Conservation (phyloP, 2,797 vertebrate genomes). For the Poeciliopsis infans region DNA sequence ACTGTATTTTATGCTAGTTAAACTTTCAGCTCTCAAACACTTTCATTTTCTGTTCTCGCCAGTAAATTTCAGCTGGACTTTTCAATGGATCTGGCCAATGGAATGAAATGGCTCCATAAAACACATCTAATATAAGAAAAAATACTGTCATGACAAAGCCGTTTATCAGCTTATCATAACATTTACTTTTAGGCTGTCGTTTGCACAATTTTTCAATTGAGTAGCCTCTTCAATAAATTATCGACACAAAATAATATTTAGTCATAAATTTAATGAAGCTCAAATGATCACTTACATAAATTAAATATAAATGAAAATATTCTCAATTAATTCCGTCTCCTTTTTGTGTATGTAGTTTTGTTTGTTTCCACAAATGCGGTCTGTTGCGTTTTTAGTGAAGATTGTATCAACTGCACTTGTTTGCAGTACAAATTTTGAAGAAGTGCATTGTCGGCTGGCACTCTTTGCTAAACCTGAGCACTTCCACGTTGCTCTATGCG, state of each 20-base stretch:
- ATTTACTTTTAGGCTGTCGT: no score
- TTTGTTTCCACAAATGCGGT: neutral
- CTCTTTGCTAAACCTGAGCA: neutral
- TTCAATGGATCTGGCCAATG: no score
- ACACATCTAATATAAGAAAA: no score
- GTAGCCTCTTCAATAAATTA: neutral
- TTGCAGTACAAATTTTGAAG: neutral
- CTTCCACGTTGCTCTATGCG: neutral
- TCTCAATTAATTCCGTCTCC: no score
- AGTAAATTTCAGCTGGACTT: no score
- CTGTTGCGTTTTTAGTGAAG: neutral
- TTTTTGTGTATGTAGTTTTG: neutral
- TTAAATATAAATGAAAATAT: no score
- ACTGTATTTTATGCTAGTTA: no score
- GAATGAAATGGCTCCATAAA: no score
- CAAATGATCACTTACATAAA: neutral
- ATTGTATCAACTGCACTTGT: neutral
- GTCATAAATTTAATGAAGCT: neutral
- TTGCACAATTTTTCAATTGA: neutral
- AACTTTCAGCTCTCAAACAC: no score
- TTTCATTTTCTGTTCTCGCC: no score
- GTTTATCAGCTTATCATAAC: no score
- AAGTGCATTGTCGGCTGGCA: neutral
- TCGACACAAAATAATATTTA: neutral
- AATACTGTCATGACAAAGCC: no score